A percentile compares a stretch with the other conserved stretches of the same genome.
Conservation (phyloP, 2,797 vertebrate genomes). For the Acanthornis magna region DNA sequence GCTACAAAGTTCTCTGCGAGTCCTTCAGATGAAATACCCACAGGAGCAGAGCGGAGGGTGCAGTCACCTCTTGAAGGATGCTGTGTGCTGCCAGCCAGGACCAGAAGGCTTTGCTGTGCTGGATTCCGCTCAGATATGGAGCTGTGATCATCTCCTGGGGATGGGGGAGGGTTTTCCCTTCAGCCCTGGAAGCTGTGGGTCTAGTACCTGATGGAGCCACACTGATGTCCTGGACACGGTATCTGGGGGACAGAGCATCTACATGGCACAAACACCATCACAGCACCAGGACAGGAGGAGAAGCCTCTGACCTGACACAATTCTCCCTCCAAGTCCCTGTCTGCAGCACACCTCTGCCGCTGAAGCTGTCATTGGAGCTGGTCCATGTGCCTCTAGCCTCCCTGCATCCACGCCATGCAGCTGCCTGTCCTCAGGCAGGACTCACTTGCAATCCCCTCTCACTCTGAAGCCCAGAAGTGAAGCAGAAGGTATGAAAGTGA, state of each 20-base stretch:
- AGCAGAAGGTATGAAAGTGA: background rate
- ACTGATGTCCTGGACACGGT: rapidly evolving
- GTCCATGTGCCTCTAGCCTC: background rate
- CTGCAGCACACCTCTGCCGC: background rate
- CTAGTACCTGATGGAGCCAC: background rate
- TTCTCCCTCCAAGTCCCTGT: background rate
- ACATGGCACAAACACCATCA: background rate
- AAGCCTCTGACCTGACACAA: background rate
- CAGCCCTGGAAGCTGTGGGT: background rate
- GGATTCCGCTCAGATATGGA: background rate
- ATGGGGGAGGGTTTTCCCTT: background rate
- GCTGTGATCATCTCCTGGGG: background rate
- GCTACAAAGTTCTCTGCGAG: background rate
- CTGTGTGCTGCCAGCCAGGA: background rate
- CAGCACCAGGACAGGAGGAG: background rate
- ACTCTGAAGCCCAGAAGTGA: background rate
- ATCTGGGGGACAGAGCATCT: background rate
- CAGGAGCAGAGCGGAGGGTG: background rate
- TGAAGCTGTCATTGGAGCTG: background rate
- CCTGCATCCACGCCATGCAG: rapidly evolving
- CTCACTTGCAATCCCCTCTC: background rate
- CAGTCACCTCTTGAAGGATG: background rate
- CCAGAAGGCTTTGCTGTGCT: background rate
- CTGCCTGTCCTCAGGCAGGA: background rate
- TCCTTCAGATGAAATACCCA: background rate